Evolutionary conservation across 2,888 invertebrate genomes (phyloP).

Genomic region (Tineola bisselliella): DNA sequence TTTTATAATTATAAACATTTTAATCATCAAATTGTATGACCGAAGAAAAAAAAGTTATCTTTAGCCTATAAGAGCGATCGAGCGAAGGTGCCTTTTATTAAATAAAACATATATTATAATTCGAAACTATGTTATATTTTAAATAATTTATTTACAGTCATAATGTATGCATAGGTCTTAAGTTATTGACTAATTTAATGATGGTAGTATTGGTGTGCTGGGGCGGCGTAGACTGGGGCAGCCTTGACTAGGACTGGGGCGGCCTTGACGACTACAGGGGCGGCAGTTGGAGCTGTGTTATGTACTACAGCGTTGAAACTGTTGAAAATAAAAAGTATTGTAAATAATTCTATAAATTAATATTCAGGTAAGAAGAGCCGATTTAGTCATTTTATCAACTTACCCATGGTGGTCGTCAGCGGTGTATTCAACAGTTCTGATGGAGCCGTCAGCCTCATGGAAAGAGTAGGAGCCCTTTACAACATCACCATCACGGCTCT

Average conservation of each 20-base stretch:
- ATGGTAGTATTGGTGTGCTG: constrained; percentile 31
- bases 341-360: not conserved
- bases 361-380: not conserved
- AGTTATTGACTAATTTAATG: not conserved
- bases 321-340: not conserved
- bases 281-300: constrained; percentile 38
- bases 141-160: not conserved
- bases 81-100: too few relatives aligned
- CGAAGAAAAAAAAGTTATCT: too few relatives aligned
- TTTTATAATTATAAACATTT: too few relatives aligned
- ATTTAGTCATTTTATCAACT: constrained; percentile 11
- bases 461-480: constrained; percentile 61
- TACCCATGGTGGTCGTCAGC: constrained; percentile 57
- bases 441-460: constrained; percentile 58
- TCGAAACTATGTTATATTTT: not conserved
- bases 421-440: constrained; percentile 58
- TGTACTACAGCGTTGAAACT: constrained; percentile 45
- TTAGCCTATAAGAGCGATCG: too few relatives aligned
- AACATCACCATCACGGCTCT: constrained; percentile 55
- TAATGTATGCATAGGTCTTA: not conserved
- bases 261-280: constrained; percentile 37
- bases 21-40: too few relatives aligned
- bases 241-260: constrained; percentile 29
- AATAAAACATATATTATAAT: too few relatives aligned
- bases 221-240: constrained; percentile 20